phyloP scores from a whole-genome alignment of 37 sponge, comb jelly and placozoan species.

The Oopsacas minuta region DNA sequence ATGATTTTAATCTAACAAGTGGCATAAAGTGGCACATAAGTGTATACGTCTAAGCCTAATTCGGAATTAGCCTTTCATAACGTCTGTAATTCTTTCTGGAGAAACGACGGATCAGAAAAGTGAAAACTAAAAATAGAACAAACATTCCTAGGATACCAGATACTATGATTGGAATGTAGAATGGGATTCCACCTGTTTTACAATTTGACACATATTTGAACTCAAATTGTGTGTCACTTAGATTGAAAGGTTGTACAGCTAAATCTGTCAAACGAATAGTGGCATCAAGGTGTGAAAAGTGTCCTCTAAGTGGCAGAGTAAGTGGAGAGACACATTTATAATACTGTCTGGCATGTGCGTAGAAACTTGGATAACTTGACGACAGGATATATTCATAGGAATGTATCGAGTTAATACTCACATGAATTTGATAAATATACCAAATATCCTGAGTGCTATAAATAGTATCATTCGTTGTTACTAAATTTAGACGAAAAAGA shows the following conservation, averaged over 20 bases:
- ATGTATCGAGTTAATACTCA: not conserved
- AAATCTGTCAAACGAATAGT: not conserved
- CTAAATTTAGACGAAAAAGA: not conserved
- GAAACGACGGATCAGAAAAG: not conserved
- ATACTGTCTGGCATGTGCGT: not conserved
- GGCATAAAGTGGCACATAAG: no score
- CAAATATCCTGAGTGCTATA: not conserved
- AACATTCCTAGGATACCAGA: not conserved
- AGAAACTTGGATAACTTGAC: not conserved
- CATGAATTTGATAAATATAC: not conserved
- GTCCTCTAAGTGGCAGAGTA: not conserved
- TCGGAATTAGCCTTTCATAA: not conserved
- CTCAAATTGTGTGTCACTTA: not conserved
- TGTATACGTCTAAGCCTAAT: not conserved
- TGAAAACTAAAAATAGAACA: not conserved
- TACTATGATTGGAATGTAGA: not conserved
- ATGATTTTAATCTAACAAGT: no score
- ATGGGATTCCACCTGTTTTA: not conserved
- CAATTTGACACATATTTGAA: not conserved
- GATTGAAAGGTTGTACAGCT: not conserved
- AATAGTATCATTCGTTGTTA: not conserved
- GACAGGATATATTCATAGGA: not conserved
- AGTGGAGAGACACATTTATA: not conserved
- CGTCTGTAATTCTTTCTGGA: not conserved
- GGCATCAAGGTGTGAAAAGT: not conserved